Percentiles rank a stretch among this genome's conserved stretches.
Evolutionary conservation across 2,797 vertebrate species (phyloP).

Genomic region (Clarias laeviceps): DNA sequence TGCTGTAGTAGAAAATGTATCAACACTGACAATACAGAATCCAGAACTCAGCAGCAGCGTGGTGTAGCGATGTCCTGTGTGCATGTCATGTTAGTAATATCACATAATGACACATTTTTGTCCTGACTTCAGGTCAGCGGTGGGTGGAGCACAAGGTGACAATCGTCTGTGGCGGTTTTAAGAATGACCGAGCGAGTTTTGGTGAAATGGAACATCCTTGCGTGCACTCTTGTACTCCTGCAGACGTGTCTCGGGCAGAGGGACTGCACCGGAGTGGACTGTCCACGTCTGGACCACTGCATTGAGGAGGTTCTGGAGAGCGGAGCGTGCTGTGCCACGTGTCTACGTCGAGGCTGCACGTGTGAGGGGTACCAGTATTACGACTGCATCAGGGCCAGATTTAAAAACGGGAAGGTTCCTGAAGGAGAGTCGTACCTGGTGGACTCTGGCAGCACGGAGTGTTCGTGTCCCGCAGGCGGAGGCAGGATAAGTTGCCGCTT

Average conservation of each 20-base stretch:
- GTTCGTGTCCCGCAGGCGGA: conserved; percentile 87
- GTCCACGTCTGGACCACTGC: conserved; percentile 82
- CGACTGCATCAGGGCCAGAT: conserved; percentile 87
- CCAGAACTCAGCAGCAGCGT: not conserved
- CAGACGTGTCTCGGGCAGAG: conserved; percentile 63
- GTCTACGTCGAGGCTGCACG: conserved; percentile 81
- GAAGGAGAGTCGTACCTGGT: conserved; percentile 92
- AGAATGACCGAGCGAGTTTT: conserved; percentile 64
- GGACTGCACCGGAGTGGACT: conserved; percentile 85
- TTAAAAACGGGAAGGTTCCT: conserved; percentile 85
- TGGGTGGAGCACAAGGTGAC: not conserved
- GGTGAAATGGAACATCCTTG: conserved; percentile 45
- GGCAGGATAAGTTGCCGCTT: conserved; percentile 92
- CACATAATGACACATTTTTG: not conserved
- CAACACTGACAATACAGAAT: not conserved
- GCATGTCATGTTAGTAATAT: not conserved
- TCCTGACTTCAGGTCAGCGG: conserved; percentile 30
- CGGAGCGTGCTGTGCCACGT: conserved; percentile 84
- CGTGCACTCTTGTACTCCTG: conserved; percentile 56
- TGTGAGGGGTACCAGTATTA: conserved; percentile 97
- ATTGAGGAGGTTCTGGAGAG: conserved; percentile 81
- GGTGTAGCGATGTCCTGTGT: not conserved
- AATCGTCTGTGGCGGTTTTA: not conserved
- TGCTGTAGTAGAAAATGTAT: not conserved
- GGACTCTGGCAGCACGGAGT: conserved; percentile 95